A percentile compares a stretch with the other conserved stretches of the same genome.
These are phyloP conservation scores for Pristionchus pacificus DNA, from an alignment of 1,140 invertebrate species.

Conservation along the genomic window DNA sequence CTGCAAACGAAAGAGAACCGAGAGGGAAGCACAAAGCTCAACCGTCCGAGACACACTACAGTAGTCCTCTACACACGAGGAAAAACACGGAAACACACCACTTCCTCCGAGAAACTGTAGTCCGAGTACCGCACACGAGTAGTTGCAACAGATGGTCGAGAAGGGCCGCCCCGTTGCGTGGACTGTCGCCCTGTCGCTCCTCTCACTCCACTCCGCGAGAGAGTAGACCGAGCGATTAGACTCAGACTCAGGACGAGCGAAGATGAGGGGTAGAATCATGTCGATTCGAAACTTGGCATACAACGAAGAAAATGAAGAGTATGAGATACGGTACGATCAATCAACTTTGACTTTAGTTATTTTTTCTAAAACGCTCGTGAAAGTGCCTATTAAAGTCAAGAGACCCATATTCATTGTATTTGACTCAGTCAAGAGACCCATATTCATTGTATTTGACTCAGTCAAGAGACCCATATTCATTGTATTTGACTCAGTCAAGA, in stretches of 20 bases:
- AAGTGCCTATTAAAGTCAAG: too few relatives aligned
- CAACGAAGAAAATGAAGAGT: too few relatives aligned
- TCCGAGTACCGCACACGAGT: not conserved
- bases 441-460: too few relatives aligned
- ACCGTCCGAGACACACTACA: not conserved
- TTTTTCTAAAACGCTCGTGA: too few relatives aligned
- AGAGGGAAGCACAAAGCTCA: not conserved
- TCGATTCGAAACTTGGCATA: too few relatives aligned
- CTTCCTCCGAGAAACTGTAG: not conserved
- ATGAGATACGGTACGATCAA: too few relatives aligned
- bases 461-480: too few relatives aligned
- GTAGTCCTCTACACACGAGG: not conserved
- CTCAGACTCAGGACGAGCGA: not conserved
- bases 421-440: too few relatives aligned
- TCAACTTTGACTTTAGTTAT: too few relatives aligned
- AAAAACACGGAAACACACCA: not conserved
- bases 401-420: too few relatives aligned
- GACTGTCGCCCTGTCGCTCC: not conserved
- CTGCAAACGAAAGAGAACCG: not conserved
- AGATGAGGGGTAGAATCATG: too few relatives aligned
- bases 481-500: too few relatives aligned
- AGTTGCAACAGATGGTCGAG: not conserved
- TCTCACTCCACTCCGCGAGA: not conserved
- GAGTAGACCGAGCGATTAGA: not conserved
- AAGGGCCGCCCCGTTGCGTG: not conserved